Evolutionary conservation across 2,888 invertebrate species (phyloP).

Genomic region (Apodemia hepburni): DNA sequence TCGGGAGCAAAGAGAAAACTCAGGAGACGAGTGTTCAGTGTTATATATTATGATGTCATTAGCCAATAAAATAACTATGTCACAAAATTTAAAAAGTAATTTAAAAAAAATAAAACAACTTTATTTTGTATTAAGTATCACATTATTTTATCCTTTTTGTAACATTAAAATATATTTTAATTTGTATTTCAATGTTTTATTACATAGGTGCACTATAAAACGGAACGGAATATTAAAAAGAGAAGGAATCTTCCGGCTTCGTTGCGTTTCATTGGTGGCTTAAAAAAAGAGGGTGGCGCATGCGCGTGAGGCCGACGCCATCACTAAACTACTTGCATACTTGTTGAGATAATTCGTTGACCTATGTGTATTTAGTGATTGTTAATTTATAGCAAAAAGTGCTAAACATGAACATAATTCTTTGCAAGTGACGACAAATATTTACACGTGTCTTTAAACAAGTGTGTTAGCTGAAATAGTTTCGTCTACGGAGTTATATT

Average conservation of each 20-base stretch:
- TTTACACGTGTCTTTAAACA: conserved; percentile 44
- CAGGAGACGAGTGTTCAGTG: too few relatives aligned
- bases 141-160: too few relatives aligned
- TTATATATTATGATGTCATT: too few relatives aligned
- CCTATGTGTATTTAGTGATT: conserved; percentile 51
- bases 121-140: too few relatives aligned
- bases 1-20: too few relatives aligned
- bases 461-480: conserved; percentile 45
- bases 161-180: background rate
- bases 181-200: background rate
- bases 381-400: conserved; percentile 54
- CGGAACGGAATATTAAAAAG: conserved; percentile 33
- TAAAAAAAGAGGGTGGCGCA: conserved; percentile 72
- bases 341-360: conserved; percentile 52
- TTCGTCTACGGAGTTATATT: conserved; percentile 54
- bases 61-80: too few relatives aligned
- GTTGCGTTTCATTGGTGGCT: conserved; percentile 56
- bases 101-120: too few relatives aligned
- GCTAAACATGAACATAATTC: conserved; percentile 61
- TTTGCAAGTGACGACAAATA: conserved; percentile 52
- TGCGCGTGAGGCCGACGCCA: conserved; percentile 81
- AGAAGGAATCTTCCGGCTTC: conserved; percentile 45
- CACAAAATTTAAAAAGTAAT: too few relatives aligned
- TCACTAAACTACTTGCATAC: conserved; percentile 73
- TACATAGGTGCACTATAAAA: background rate